Conservation (phyloP, 2,888 invertebrate species). For the Synanthedon myopaeformis region DNA sequence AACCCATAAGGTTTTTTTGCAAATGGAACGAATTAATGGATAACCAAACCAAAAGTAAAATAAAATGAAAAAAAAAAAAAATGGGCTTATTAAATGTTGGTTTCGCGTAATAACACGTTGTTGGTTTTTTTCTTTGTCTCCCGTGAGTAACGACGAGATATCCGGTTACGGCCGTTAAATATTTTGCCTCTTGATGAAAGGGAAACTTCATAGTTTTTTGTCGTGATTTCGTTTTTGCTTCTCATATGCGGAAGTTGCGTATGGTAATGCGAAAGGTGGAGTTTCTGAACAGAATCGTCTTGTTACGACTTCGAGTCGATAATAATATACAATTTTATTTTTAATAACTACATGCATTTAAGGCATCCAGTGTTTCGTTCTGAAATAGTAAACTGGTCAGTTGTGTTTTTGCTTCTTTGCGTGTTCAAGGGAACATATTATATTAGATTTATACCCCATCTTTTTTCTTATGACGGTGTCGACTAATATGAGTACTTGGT, state of each 20-base stretch:
- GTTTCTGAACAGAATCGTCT: constrained; percentile 56
- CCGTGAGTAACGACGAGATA: constrained; percentile 54
- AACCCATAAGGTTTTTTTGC: constrained; percentile 52
- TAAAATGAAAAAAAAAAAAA: constrained; percentile 60
- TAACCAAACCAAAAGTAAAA: constrained; percentile 63
- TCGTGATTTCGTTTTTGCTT: constrained; percentile 58
- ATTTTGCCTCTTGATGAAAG: constrained; percentile 67
- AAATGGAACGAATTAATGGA: constrained; percentile 63
- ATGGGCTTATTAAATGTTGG: constrained; percentile 69
- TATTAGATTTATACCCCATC: no score
- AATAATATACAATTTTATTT: constrained; percentile 61
- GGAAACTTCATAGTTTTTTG: constrained; percentile 64
- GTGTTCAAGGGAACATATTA: no score
- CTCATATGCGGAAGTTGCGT: constrained; percentile 58
- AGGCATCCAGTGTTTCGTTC: no score
- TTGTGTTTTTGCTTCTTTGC: no score
- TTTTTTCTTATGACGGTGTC: no score
- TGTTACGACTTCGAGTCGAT: constrained; percentile 37
- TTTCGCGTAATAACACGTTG: constrained; percentile 69
- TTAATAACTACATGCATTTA: constrained; percentile 15
- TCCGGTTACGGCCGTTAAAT: constrained; percentile 70
- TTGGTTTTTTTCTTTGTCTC: constrained; percentile 67
- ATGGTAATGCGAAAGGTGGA: constrained; percentile 64
- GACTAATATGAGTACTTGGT: no score
- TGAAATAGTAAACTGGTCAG: no score